Conservation (phyloP, 2,888 invertebrate genomes). For the Campaea margaritaria region DNA sequence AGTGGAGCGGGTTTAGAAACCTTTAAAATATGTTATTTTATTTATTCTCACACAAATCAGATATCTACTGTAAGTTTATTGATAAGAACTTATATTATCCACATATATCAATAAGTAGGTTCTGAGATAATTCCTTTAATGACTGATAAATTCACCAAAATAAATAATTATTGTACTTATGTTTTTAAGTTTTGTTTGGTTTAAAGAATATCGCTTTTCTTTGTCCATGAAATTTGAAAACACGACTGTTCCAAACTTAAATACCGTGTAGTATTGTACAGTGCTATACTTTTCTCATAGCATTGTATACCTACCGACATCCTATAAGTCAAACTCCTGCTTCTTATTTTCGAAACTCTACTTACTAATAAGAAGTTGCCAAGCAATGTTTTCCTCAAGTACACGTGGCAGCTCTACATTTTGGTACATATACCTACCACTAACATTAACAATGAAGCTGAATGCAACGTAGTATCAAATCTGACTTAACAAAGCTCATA, state of each 20-base stretch:
- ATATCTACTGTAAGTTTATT: no score
- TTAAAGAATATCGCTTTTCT: not conserved
- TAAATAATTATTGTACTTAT: not conserved
- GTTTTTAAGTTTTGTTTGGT: not conserved
- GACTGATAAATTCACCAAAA: no score
- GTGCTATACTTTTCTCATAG: no score
- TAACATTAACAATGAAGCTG: conserved; percentile 5
- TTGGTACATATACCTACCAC: not conserved
- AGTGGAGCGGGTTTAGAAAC: no score
- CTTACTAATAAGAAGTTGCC: conserved; percentile 5
- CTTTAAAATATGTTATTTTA: no score
- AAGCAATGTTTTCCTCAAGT: conserved; percentile 21
- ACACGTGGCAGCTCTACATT: conserved; percentile 31
- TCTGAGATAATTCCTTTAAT: no score
- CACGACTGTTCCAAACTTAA: not conserved
- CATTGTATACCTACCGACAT: not conserved
- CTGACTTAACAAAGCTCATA: conserved; percentile 38
- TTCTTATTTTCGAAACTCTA: not conserved
- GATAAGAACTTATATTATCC: no score
- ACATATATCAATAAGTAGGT: no score
- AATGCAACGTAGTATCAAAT: conserved; percentile 11
- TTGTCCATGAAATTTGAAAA: not conserved
- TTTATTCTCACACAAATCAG: no score
- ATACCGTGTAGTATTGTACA: no score
- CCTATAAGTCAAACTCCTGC: not conserved